phyloP scores from a whole-genome alignment of 2,888 invertebrate genomes.

The Hesperia comma region DNA sequence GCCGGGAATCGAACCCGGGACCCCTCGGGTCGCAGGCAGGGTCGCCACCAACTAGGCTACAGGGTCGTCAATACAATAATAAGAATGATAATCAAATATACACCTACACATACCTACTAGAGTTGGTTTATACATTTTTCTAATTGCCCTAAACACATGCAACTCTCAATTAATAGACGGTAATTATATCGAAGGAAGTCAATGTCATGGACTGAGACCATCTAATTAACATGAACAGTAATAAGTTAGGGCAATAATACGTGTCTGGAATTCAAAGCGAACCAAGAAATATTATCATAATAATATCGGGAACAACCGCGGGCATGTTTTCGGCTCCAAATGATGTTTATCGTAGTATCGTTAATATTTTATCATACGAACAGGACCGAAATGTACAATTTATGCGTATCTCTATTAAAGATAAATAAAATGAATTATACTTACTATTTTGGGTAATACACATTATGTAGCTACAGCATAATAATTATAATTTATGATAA shows the following conservation, averaged over 20 bases:
- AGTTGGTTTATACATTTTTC: no score
- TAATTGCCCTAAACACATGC: no score
- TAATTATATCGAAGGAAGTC: not conserved
- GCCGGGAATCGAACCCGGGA: no score
- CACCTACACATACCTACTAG: no score
- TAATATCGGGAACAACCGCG: not conserved
- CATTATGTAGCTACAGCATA: no score
- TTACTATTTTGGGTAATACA: not conserved
- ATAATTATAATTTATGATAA: no score
- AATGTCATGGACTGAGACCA: not conserved
- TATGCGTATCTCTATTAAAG: not conserved
- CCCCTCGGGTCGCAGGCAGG: no score
- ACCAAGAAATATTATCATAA: not conserved
- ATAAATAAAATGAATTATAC: not conserved
- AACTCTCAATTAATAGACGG: no score
- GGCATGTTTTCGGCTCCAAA: not conserved
- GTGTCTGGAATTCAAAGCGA: not conserved
- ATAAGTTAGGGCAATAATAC: not conserved
- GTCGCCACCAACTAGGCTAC: no score
- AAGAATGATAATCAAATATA: no score
- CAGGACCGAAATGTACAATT: not conserved
- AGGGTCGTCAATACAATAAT: no score
- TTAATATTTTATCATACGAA: not conserved
- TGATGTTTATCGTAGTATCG: slow-evolving; percentile 4
- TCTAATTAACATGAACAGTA: not conserved